phyloP scores from a whole-genome alignment of 2,888 invertebrate species.

The Vanessa cardui region DNA sequence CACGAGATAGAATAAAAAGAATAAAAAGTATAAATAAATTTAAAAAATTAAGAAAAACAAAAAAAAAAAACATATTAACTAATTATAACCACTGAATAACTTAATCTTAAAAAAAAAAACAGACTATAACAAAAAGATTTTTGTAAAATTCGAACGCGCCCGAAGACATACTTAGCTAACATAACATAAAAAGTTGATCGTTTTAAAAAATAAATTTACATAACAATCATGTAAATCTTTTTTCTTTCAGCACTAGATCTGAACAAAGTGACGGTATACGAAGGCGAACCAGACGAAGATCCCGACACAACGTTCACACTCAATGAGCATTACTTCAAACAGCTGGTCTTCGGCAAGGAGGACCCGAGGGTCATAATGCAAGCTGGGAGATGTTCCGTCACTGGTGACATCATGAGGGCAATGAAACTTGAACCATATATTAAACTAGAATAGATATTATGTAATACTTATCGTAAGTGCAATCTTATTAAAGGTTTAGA shows the following conservation, averaged over 20 bases:
- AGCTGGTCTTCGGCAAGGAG: constrained; percentile 69
- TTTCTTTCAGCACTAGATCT: constrained; percentile 70
- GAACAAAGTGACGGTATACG: constrained; percentile 69
- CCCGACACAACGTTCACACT: constrained; percentile 77
- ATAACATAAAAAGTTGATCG: not conserved
- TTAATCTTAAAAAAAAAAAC: too few relatives aligned
- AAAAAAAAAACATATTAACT: too few relatives aligned
- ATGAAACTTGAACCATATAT: constrained; percentile 80
- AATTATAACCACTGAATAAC: too few relatives aligned
- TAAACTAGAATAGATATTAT: constrained; percentile 53
- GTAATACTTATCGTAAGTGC: too few relatives aligned
- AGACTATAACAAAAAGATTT: too few relatives aligned
- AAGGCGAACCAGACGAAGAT: constrained; percentile 73
- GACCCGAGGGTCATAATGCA: constrained; percentile 72
- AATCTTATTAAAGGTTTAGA: not conserved
- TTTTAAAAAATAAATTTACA: too few relatives aligned
- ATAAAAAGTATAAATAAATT: too few relatives aligned
- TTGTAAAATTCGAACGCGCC: too few relatives aligned
- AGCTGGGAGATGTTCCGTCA: constrained; percentile 77
- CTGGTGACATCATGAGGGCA: constrained; percentile 78
- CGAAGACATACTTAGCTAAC: too few relatives aligned
- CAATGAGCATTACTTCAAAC: constrained; percentile 71
- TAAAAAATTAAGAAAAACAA: too few relatives aligned
- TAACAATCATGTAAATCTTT: not conserved
- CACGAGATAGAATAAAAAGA: too few relatives aligned